A percentile compares a stretch with the other conserved stretches of the same genome.
Conservation (phyloP, 2,888 invertebrate species). For the Hyposoter dolosus region DNA sequence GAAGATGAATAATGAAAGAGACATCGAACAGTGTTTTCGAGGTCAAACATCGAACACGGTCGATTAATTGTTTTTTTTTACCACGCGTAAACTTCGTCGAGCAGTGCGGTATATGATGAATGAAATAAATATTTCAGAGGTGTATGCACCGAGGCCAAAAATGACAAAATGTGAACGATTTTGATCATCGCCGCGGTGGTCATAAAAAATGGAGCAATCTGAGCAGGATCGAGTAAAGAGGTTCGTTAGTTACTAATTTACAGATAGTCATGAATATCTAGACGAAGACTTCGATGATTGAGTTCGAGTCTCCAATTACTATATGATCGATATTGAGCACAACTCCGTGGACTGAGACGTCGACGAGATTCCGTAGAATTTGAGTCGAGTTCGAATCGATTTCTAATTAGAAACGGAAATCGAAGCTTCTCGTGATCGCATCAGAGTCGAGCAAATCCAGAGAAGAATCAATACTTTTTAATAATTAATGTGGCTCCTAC, state of each 20-base stretch:
- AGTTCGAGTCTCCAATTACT: neutral
- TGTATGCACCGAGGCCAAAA: neutral
- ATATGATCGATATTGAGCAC: neutral
- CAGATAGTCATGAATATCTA: neutral
- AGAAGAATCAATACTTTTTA: neutral
- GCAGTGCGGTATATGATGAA: neutral
- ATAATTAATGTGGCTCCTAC: too few relatives aligned
- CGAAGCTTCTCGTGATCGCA: neutral
- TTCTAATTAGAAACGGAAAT: neutral
- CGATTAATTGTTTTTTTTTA: neutral
- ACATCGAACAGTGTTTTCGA: slow-evolving; percentile 26
- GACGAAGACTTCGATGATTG: neutral
- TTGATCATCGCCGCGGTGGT: neutral
- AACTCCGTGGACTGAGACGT: neutral
- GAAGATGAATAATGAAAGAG: slow-evolving; percentile 38
- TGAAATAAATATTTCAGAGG: neutral
- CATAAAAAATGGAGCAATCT: neutral
- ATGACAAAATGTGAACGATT: neutral
- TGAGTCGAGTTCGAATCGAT: neutral
- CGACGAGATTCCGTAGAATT: neutral
- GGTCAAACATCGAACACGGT: neutral
- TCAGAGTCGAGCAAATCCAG: neutral
- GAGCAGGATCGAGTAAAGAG: neutral
- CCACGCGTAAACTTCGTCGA: neutral
- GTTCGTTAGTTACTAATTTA: neutral